Conservation (phyloP, 2,797 vertebrate species). For the Microhierax caerulescens region DNA sequence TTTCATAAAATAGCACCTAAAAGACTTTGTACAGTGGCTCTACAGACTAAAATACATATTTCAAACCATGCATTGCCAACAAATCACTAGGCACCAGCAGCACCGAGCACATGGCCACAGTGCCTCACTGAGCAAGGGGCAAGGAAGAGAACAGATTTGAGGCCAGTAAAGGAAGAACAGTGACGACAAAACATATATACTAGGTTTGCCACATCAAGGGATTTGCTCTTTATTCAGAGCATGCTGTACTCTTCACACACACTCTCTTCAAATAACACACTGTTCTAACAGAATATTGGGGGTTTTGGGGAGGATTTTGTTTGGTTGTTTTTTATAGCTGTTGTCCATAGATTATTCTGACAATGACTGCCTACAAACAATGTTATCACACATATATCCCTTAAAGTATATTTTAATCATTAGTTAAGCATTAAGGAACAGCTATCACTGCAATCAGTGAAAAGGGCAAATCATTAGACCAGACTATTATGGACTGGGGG, state of each 20-base stretch:
- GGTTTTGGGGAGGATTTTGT: neutral
- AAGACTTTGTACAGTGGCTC: neutral
- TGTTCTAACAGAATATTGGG: neutral
- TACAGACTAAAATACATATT: neutral
- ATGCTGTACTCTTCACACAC: neutral
- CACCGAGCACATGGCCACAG: neutral
- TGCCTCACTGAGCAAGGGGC: neutral
- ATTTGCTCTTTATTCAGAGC: neutral
- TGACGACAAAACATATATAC: neutral
- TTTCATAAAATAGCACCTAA: neutral
- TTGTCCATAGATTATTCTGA: neutral
- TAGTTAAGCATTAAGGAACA: slow-evolving; percentile 21
- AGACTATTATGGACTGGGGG: neutral
- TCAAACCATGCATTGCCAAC: neutral
- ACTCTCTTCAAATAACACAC: neutral
- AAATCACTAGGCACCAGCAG: neutral
- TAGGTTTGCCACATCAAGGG: neutral
- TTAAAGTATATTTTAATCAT: neutral
- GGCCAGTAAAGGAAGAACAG: neutral
- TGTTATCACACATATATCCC: neutral
- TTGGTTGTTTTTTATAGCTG: neutral
- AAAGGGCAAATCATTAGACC: slow-evolving; percentile 19
- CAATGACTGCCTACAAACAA: neutral
- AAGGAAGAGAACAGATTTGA: neutral
- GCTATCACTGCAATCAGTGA: slow-evolving; percentile 16